These are phyloP conservation scores for Drosophila aldrichi DNA, from an alignment of 2,888 invertebrate species.

Conservation along the genomic window DNA sequence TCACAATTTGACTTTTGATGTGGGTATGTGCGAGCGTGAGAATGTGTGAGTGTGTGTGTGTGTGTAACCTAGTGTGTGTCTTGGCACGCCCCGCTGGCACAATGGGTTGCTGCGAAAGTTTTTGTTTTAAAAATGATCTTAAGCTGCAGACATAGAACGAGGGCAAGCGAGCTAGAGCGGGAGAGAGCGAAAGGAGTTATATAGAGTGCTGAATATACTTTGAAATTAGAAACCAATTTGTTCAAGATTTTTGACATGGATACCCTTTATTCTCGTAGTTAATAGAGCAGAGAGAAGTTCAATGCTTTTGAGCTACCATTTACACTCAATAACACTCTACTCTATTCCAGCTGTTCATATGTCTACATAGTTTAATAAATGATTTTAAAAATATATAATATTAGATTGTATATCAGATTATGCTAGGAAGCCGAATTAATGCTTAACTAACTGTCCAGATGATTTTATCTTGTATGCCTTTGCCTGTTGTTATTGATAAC, in stretches of 20 bases:
- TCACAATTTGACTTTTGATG: conserved; percentile 74
- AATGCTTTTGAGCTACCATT: background rate
- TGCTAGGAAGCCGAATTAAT: too few relatives aligned
- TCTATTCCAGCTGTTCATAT: too few relatives aligned
- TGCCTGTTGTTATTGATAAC: too few relatives aligned
- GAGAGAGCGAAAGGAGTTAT: background rate
- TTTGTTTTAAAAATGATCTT: conserved; percentile 23
- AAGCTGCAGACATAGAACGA: background rate
- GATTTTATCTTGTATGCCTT: too few relatives aligned
- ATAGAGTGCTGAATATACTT: background rate
- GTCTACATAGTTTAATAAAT: too few relatives aligned
- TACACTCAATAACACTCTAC: background rate
- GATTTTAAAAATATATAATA: too few relatives aligned
- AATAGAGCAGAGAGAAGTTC: background rate
- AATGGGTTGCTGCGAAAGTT: conserved; percentile 42
- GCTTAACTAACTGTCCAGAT: too few relatives aligned
- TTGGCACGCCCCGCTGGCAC: conserved; percentile 43
- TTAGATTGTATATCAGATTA: too few relatives aligned
- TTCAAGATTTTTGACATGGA: background rate
- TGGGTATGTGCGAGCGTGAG: conserved; percentile 43
- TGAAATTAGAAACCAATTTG: conserved; percentile 9
- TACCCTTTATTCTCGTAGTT: background rate
- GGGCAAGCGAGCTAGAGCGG: background rate
- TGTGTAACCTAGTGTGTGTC: conserved; percentile 30
- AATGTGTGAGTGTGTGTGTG: conserved; percentile 45